phyloP scores from a whole-genome alignment of 2,797 vertebrate species.

The Eulemur mongoz region DNA sequence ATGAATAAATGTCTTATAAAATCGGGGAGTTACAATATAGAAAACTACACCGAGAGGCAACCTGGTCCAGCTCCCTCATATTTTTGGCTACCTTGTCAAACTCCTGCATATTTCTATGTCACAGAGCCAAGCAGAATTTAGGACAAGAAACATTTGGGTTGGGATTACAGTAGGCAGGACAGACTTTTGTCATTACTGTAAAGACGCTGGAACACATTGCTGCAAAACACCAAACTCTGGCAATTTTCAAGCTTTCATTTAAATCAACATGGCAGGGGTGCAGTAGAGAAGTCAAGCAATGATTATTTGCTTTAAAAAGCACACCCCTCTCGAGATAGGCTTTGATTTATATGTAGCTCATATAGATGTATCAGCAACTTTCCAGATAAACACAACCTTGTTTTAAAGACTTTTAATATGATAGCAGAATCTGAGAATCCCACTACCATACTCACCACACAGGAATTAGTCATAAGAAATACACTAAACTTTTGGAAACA shows the following conservation, averaged over 20 bases:
- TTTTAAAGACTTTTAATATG: not conserved
- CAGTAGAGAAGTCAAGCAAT: not conserved
- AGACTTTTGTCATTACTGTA: not conserved
- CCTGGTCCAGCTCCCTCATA: no score
- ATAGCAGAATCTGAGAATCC: not conserved
- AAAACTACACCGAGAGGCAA: fast-evolving
- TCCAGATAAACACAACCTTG: not conserved
- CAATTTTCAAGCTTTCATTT: not conserved
- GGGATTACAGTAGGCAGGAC: not conserved
- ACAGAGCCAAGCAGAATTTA: not conserved
- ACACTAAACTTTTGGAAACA: not conserved
- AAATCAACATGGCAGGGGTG: not conserved
- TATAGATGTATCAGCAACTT: not conserved
- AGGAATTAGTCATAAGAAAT: not conserved
- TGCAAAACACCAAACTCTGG: not conserved
- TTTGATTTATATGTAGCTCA: not conserved
- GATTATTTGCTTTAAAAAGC: not conserved
- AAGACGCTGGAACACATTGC: not conserved
- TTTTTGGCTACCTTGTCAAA: not conserved
- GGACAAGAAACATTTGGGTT: not conserved
- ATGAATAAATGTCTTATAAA: fast-evolving
- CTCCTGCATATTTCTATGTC: not conserved
- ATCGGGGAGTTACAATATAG: fast-evolving
- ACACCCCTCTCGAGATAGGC: not conserved
- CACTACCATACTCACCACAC: not conserved